These are phyloP conservation scores for Trichomalopsis sarcophagae DNA, from an alignment of 1,140 invertebrate species.

Conservation along the genomic window DNA sequence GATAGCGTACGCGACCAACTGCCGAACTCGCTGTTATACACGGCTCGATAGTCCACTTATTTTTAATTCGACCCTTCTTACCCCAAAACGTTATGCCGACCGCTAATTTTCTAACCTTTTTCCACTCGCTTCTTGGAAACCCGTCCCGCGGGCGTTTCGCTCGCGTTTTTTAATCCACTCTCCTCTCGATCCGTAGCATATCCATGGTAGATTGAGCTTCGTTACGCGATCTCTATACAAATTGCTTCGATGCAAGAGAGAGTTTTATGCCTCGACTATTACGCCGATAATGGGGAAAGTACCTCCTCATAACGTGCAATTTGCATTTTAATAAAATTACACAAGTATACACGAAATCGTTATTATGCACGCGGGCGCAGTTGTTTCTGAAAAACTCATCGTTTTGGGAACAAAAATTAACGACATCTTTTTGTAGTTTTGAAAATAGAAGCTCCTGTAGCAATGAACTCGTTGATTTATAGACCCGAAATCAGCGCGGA, in stretches of 20 bases:
- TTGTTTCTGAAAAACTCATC: background rate
- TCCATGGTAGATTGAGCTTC: background rate
- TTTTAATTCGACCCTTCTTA: slow-evolving; percentile 13
- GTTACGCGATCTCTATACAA: background rate
- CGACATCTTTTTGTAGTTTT: too few relatives aligned
- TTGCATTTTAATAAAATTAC: background rate
- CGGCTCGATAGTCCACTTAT: background rate
- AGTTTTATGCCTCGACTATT: background rate
- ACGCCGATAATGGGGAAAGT: background rate
- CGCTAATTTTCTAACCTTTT: slow-evolving; percentile 9
- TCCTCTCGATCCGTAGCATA: background rate
- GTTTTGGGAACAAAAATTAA: too few relatives aligned
- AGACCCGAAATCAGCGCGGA: background rate
- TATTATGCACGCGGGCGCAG: background rate
- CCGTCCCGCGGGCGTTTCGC: too few relatives aligned
- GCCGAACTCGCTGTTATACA: background rate
- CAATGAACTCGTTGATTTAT: background rate
- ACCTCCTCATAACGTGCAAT: background rate
- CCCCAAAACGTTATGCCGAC: background rate
- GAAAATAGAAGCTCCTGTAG: background rate
- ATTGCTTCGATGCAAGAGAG: background rate
- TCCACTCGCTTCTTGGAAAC: slow-evolving; percentile 1
- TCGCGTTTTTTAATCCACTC: background rate
- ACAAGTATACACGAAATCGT: background rate
- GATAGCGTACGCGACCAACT: slow-evolving; percentile 14